phyloP scores from a whole-genome alignment of 1,140 invertebrate species.

The Rhagoletis zephyria region DNA sequence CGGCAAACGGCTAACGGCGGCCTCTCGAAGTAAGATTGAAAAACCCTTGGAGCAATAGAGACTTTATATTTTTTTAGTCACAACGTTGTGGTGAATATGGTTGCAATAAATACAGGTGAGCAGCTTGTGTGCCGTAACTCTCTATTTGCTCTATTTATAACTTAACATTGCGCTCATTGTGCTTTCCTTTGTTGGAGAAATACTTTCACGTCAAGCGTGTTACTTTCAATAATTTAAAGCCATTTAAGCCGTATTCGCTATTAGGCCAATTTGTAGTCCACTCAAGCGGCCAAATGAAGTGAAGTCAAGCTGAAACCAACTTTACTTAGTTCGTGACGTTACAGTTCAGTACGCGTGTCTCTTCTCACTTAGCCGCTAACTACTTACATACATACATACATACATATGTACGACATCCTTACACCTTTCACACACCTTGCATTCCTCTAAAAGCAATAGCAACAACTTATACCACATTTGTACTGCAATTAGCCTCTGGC shows the following conservation, averaged over 20 bases:
- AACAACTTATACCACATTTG: neutral
- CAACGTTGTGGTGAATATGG: too few relatives aligned
- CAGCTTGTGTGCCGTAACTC: too few relatives aligned
- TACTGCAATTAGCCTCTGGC: neutral
- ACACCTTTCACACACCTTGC: neutral
- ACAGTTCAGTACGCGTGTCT: neutral
- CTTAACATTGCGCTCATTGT: too few relatives aligned
- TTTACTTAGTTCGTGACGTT: neutral
- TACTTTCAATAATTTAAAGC: neutral
- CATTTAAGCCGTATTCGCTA: neutral
- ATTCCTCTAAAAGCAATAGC: neutral
- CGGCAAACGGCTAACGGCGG: too few relatives aligned
- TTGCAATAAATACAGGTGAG: too few relatives aligned
- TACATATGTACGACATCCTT: too few relatives aligned
- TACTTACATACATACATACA: neutral
- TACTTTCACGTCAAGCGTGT: neutral
- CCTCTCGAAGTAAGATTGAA: too few relatives aligned
- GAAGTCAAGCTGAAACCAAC: neutral
- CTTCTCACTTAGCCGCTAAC: neutral
- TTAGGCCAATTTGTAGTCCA: constrained; percentile 8
- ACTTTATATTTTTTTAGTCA: too few relatives aligned
- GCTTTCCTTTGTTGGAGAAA: neutral
- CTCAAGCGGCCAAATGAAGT: neutral
- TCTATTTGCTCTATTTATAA: too few relatives aligned
- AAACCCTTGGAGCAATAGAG: too few relatives aligned